These are phyloP conservation scores for Zoanthus solanderi DNA, from an alignment of 92 coral and sea anemone genomes.

Conservation along the genomic window DNA sequence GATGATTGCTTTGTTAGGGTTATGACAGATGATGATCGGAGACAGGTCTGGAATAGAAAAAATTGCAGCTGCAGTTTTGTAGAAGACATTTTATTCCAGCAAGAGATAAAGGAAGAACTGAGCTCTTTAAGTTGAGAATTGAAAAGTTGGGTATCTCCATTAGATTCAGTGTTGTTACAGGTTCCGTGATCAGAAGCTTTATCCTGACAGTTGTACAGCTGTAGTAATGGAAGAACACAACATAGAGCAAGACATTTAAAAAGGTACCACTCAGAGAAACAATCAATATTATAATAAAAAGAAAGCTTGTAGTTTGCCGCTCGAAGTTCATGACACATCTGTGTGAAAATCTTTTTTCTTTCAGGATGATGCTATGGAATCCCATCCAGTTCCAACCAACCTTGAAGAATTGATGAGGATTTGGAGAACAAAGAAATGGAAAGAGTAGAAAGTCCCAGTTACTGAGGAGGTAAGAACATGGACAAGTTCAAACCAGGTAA, in stretches of 20 bases:
- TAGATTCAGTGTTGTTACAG: background rate
- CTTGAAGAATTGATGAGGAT: background rate
- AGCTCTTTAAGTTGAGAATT: background rate
- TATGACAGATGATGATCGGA: background rate
- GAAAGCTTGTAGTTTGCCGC: background rate
- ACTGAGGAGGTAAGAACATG: background rate
- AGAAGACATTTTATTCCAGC: background rate
- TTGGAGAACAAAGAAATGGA: background rate
- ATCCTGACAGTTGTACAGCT: background rate
- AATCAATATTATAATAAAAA: background rate
- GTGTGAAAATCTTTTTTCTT: background rate
- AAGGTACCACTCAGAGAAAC: background rate
- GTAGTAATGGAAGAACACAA: background rate
- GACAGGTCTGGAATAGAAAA: background rate
- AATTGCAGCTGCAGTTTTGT: background rate
- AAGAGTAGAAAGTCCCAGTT: background rate
- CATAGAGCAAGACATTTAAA: background rate
- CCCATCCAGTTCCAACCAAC: background rate
- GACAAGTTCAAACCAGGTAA: background rate
- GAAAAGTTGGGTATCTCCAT: background rate
- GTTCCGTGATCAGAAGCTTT: background rate
- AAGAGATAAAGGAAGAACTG: slow-evolving; percentile 2
- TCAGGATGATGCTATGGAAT: background rate
- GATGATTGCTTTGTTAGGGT: slow-evolving; percentile 4
- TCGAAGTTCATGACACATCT: background rate